Evolutionary conservation across 2,797 vertebrate species (phyloP).

Genomic region (Anguilla anguilla): DNA sequence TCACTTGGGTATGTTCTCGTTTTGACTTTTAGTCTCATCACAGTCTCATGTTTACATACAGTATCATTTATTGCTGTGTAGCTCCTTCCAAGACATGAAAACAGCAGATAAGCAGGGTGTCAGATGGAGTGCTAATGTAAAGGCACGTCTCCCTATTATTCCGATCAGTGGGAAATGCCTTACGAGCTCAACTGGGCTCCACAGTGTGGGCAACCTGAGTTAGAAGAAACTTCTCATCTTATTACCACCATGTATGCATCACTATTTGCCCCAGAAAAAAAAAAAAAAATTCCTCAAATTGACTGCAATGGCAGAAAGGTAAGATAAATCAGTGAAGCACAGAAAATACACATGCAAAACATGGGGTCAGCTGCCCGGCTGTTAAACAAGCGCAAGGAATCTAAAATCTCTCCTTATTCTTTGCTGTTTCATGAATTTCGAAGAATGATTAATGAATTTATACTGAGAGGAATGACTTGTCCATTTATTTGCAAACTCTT

Average conservation of each 20-base stretch:
- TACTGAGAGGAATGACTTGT: neutral
- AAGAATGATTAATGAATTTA: neutral
- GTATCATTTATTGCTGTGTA: neutral
- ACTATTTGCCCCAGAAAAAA: neutral
- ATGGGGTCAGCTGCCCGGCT: too few relatives aligned
- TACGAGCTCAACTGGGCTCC: neutral
- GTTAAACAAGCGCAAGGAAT: neutral
- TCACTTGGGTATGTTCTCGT: too few relatives aligned
- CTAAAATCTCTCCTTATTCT: neutral
- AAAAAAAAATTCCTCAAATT: neutral
- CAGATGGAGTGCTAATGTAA: slow-evolving; percentile 1
- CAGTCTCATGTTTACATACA: neutral
- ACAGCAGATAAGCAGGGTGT: neutral
- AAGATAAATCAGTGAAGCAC: too few relatives aligned
- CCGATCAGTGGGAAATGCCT: neutral
- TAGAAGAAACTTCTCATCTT: neutral
- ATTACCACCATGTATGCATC: neutral
- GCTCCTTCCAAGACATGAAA: neutral
- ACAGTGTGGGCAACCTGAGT: neutral
- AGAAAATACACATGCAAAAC: too few relatives aligned
- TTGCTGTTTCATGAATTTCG: neutral
- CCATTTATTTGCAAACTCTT: too few relatives aligned
- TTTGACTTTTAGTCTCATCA: neutral
- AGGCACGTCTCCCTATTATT: neutral
- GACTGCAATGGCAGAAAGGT: neutral